Conservation (phyloP, 2,797 vertebrate genomes). For the Amphiprion clarkii region DNA sequence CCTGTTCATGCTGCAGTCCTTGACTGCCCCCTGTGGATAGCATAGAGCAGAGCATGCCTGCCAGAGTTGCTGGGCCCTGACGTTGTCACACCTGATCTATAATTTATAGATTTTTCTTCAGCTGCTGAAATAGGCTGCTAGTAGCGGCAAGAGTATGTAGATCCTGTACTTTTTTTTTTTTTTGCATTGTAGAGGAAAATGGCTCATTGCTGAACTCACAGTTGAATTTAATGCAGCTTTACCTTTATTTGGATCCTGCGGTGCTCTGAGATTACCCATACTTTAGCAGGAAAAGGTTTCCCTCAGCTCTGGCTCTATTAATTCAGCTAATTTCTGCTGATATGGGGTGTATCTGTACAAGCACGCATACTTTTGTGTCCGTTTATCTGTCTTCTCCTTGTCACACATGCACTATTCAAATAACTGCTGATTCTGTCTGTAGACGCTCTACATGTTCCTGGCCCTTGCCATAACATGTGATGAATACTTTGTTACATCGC, state of each 20-base stretch:
- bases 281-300: conserved; percentile 17
- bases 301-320: conserved; percentile 20
- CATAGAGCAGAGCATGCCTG: conserved; percentile 64
- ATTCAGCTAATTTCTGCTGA: conserved; percentile 31
- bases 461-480: conserved; percentile 97
- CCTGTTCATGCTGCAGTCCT: conserved; percentile 46
- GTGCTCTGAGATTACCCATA: conserved; percentile 8
- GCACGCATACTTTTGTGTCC: neutral
- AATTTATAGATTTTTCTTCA: conserved; percentile 74
- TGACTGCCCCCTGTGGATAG: conserved; percentile 83
- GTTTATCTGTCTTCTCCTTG: neutral
- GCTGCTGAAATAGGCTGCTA: conserved; percentile 54
- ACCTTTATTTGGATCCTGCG: conserved; percentile 17
- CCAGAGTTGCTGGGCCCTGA: conserved; percentile 24
- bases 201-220: conserved; percentile 6
- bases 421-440: conserved; percentile 22
- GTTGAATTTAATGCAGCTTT: conserved; percentile 29
- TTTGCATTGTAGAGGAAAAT: conserved; percentile 17
- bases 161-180: conserved; percentile 36
- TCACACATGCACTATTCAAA: neutral
- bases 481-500: conserved; percentile 97
- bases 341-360: conserved; percentile 9
- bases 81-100: conserved; percentile 77
- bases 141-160: neutral
- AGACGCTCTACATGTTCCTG: conserved; percentile 99